Conservation (phyloP, 2,797 vertebrate genomes). For the Enteromius mattozi region DNA sequence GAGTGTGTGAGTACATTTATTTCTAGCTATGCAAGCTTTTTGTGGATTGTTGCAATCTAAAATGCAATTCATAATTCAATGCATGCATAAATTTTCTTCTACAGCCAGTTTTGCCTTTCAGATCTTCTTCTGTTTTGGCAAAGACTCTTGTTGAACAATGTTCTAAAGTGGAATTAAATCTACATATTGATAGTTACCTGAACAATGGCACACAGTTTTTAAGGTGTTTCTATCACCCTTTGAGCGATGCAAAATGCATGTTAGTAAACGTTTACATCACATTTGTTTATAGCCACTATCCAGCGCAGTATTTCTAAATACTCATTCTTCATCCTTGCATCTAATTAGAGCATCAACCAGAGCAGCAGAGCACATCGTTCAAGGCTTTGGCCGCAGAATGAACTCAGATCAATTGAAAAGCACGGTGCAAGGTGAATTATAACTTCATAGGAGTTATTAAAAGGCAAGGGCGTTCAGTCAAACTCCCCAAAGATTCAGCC, state of each 20-base stretch:
- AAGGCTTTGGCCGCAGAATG: conserved; percentile 31
- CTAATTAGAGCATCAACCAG: conserved; percentile 43
- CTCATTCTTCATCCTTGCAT: conserved; percentile 20
- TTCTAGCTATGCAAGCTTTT: not conserved
- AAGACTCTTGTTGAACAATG: not conserved
- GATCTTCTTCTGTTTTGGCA: not conserved
- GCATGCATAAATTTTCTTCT: not conserved
- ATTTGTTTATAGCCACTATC: not conserved
- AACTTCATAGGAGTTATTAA: conserved; percentile 8
- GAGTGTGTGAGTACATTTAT: not conserved
- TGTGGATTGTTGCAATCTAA: not conserved
- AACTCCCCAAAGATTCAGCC: not conserved
- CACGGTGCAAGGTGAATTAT: not conserved
- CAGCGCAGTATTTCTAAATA: conserved; percentile 23
- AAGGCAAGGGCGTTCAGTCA: not conserved
- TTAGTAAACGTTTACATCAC: not conserved
- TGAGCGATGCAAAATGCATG: conserved; percentile 6
- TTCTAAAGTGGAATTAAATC: not conserved
- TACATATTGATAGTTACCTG: not conserved
- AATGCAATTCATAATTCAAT: not conserved
- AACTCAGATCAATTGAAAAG: conserved; percentile 1
- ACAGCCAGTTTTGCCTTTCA: not conserved
- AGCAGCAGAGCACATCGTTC: not conserved
- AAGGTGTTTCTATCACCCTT: not conserved
- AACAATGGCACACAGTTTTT: not conserved